Evolutionary conservation across 2,113 vertebrate species (phyloP).

Genomic region (Progne subis): DNA sequence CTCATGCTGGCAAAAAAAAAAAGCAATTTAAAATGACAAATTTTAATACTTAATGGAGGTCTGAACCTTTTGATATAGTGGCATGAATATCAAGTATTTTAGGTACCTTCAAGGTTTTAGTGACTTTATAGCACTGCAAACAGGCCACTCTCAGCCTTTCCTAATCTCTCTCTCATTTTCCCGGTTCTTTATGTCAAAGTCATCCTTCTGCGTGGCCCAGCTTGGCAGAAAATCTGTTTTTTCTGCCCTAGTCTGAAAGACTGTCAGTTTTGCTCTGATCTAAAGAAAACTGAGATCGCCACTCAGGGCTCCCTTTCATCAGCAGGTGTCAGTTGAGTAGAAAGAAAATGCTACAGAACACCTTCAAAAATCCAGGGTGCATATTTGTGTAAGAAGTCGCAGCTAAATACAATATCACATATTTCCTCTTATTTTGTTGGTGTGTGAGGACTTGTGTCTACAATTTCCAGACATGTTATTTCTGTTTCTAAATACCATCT

Average conservation of each 20-base stretch:
- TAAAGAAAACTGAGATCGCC: not conserved
- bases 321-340: not conserved
- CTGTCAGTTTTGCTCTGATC: not conserved
- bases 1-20: slow-evolving; percentile 68
- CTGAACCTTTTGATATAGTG: slow-evolving; percentile 68
- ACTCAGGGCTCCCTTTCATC: not conserved
- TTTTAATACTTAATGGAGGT: slow-evolving; percentile 78
- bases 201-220: not conserved
- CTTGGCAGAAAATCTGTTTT: not conserved
- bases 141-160: not conserved
- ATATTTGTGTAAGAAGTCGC: not conserved
- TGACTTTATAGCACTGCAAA: slow-evolving; percentile 36
- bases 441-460: not conserved
- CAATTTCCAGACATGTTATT: not conserved
- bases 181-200: not conserved
- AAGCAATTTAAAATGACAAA: slow-evolving; percentile 75
- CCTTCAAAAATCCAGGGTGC: not conserved
- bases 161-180: not conserved
- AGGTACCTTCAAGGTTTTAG: slow-evolving; percentile 48
- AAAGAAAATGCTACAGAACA: not conserved
- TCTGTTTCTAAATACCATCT: not conserved
- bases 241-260: not conserved
- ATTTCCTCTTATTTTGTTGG: not conserved
- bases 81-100: slow-evolving; percentile 70
- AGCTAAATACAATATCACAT: not conserved